Conservation (phyloP, 2,113 vertebrate species). For the Hyperopisus bebe region DNA sequence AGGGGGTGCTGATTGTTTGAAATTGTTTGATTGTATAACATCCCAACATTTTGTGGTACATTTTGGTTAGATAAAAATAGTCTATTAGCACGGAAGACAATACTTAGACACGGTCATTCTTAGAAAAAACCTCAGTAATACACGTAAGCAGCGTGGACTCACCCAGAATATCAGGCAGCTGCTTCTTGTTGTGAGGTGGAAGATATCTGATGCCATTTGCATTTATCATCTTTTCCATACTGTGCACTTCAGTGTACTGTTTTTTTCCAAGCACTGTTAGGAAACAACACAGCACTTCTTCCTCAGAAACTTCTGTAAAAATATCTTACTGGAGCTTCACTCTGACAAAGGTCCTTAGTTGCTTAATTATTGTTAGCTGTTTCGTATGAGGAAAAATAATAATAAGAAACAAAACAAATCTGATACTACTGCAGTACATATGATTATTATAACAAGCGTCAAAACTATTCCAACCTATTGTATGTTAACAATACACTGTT, state of each 20-base stretch:
- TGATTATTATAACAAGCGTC: neutral
- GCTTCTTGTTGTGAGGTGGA: neutral
- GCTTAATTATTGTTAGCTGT: neutral
- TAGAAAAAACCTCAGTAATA: neutral
- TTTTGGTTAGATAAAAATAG: neutral
- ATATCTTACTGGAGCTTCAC: neutral
- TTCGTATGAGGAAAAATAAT: neutral
- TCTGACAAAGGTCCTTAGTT: neutral
- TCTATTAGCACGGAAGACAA: neutral
- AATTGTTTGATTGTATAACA: too few species aligned
- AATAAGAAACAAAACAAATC: neutral
- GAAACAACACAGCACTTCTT: neutral
- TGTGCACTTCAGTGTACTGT: neutral
- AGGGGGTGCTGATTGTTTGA: neutral
- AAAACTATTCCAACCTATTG: neutral
- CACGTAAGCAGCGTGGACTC: conserved; percentile 12
- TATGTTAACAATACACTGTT: neutral
- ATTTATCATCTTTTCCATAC: neutral
- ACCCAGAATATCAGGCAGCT: conserved; percentile 34
- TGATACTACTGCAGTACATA: neutral
- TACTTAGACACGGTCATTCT: neutral
- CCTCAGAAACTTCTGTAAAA: neutral
- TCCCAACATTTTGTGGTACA: neutral
- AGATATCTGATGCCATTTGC: neutral
- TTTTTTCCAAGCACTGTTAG: neutral